These are phyloP conservation scores for Leptopilina myrica DNA, from an alignment of 2,888 invertebrate genomes.

Conservation along the genomic window DNA sequence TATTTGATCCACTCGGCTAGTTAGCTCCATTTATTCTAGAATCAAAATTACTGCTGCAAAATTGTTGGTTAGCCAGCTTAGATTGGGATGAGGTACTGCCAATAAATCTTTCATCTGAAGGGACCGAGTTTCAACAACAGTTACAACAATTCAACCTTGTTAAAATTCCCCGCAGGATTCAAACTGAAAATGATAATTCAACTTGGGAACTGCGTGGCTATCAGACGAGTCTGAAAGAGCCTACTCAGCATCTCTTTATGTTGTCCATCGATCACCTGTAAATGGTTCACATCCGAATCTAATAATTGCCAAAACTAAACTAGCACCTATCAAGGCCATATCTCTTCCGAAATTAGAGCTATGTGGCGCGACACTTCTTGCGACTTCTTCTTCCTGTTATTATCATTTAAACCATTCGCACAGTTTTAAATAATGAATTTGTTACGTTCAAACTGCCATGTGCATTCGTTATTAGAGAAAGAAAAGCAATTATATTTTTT, in stretches of 20 bases:
- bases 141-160: not conserved
- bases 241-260: no score
- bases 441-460: no score
- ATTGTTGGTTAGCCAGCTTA: not conserved
- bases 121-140: not conserved
- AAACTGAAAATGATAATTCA: not conserved
- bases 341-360: not conserved
- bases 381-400: no score
- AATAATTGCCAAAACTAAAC: not conserved
- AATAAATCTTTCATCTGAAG: not conserved
- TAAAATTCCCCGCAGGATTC: not conserved
- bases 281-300: no score
- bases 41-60: not conserved
- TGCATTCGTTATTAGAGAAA: no score
- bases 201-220: no score
- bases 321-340: not conserved
- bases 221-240: no score
- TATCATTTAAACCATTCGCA: no score
- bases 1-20: not conserved
- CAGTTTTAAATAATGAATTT: no score
- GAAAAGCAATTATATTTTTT: no score
- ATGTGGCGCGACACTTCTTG: not conserved
- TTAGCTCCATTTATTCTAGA: not conserved
- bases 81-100: no score
- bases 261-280: no score